Base-by-base conservation (phyloP, 2,797 vertebrate genomes). In the Melanotaenia maccullochi region DNA sequence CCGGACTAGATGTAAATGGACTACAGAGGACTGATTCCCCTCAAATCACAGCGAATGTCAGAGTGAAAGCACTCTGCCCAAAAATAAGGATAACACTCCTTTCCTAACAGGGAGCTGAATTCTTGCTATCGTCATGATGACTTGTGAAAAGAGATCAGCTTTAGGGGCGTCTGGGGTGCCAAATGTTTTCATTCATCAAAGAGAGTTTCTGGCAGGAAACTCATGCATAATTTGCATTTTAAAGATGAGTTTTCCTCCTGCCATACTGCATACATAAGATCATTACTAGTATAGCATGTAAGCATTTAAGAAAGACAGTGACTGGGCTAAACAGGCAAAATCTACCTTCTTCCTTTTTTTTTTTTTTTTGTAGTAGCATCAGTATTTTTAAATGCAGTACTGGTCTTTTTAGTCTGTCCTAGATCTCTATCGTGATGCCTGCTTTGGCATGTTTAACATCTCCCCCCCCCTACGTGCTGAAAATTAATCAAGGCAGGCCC, bases 401-500 rank as follows among this genome's bases (percentile, higher is more conserved):
- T 56, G 68, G 22, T 49, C 69, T 70, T 71, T 63, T 66, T 38
- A 60, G 67, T 69, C 20, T 35, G 24, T 74, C 63, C 57, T 35
- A 30, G 13, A 61, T 69, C 67, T 72, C 65, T 79, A 30, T 78
- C 72, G 71, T 66, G 54, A 79, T 68, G 68, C 65, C 65, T 71
- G 55, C 75, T 65, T 78, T 51, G 61, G 59, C 75, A 66, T 61
- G 58, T 82, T 80, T 82, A 79, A 87, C 28, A 28, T 28, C 28
- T 91, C 70, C 78, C 28, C 49, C 49, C 69, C 62, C 61, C 28
- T 28, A 28, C 28, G 0, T 2, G 9, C 12, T 14, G 24, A 25
- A 71, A 90, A 89, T 88, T 66, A 85, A 89, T 90, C 66, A 84
- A 81, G 81, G 71, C 75, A 20, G 75, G 68, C 75, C 66, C 68